These are phyloP conservation scores for Hydractinia symbiolongicarpus DNA, from an alignment of 30 jellyfish, hydroid and myxozoan genomes.

Conservation along the genomic window DNA sequence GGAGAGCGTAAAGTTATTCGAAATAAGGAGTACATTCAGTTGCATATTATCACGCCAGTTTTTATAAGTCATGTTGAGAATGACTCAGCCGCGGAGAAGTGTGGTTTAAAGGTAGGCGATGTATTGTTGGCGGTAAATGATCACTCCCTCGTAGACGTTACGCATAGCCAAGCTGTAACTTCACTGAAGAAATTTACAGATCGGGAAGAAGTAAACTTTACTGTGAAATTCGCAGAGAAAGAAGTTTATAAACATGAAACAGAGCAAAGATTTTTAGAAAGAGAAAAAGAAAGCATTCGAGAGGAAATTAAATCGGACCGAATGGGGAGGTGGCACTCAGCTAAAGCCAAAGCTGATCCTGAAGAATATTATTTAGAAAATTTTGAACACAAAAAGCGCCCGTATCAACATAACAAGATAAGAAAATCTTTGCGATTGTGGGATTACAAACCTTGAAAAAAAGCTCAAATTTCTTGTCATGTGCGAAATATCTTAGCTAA, in stretches of 20 bases:
- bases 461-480: too few species aligned
- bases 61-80: slow-evolving; percentile 9
- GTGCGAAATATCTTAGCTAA: too few species aligned
- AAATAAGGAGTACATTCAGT: slow-evolving; percentile 22
- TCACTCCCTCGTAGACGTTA: slow-evolving; percentile 16
- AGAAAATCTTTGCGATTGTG: slow-evolving; percentile 22
- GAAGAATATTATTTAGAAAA: slow-evolving; percentile 28
- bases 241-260: slow-evolving; percentile 15
- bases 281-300: slow-evolving; percentile 27
- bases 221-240: slow-evolving; percentile 1
- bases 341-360: slow-evolving; percentile 31
- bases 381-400: slow-evolving; percentile 13
- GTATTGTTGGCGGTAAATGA: slow-evolving; percentile 25
- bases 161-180: slow-evolving; percentile 19
- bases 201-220: background rate
- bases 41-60: slow-evolving; percentile 26
- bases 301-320: slow-evolving; percentile 22
- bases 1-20: slow-evolving; percentile 41
- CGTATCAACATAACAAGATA: slow-evolving; percentile 5
- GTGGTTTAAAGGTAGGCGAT: slow-evolving; percentile 33
- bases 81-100: slow-evolving; percentile 26
- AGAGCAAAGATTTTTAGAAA: slow-evolving; percentile 10
- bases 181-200: slow-evolving; percentile 2
- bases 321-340: slow-evolving; percentile 28
- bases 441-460: slow-evolving; percentile 16